Conservation (phyloP, 1,140 invertebrate species). For the Campoletis sonorensis region DNA sequence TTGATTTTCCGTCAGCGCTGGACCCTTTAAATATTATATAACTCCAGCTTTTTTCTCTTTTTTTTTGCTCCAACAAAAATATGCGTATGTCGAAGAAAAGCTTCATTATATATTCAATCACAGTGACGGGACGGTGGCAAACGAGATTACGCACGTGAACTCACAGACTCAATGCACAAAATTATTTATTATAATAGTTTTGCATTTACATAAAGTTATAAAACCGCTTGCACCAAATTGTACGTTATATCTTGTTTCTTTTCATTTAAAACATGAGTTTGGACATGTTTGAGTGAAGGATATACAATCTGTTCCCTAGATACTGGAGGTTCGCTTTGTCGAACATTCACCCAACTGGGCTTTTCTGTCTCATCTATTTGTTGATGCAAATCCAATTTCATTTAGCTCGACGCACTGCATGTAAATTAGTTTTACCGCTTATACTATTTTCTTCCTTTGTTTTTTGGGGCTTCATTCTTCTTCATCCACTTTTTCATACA, state of each 20-base stretch:
- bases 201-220: constrained; percentile 32
- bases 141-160: constrained; percentile 19
- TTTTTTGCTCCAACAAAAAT: background rate
- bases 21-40: no score
- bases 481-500: background rate
- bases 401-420: constrained; percentile 44
- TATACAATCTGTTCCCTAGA: background rate
- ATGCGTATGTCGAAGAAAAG: background rate
- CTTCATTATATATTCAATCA: background rate
- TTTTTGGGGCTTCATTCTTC: constrained; percentile 45
- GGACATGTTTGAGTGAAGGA: background rate
- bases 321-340: background rate
- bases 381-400: constrained; percentile 48
- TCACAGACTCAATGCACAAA: background rate
- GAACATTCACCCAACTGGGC: background rate
- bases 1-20: no score
- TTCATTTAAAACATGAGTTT: constrained; percentile 24
- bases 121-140: background rate
- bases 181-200: constrained; percentile 38
- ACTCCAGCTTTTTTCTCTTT: background rate
- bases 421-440: constrained; percentile 35
- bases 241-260: background rate
- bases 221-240: background rate
- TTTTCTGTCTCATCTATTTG: background rate
- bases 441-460: constrained; percentile 25